phyloP scores from a whole-genome alignment of 1,140 invertebrate species.

The Trachymyrmex cornetzi region DNA sequence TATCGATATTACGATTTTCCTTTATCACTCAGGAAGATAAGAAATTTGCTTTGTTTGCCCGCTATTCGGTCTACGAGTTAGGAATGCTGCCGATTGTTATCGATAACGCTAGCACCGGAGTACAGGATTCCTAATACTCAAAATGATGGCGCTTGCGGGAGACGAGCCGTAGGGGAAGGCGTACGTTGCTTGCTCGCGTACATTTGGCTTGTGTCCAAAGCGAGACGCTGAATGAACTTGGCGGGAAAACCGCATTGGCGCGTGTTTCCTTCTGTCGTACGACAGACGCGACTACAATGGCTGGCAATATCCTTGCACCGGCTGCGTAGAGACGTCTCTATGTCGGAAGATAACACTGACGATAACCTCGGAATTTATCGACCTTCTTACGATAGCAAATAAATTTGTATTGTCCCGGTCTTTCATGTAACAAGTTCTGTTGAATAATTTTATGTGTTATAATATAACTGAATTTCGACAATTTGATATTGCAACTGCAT shows the following conservation, averaged over 20 bases:
- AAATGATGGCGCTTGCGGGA: conserved; percentile 51
- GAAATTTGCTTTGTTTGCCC: conserved; percentile 52
- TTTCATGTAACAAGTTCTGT: background rate
- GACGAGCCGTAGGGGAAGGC: conserved; percentile 28
- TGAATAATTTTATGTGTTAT: background rate
- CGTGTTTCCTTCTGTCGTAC: conserved; percentile 74
- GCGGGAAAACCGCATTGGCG: conserved; percentile 81
- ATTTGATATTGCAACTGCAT: background rate
- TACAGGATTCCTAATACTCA: conserved; percentile 59
- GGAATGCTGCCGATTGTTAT: conserved; percentile 33
- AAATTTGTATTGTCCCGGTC: conserved; percentile 9
- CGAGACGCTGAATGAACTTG: conserved; percentile 85
- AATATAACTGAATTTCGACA: background rate
- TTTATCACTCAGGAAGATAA: conserved; percentile 42
- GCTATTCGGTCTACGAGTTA: conserved; percentile 53
- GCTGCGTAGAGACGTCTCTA: conserved; percentile 45
- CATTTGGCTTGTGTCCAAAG: conserved; percentile 84
- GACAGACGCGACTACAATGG: conserved; percentile 66
- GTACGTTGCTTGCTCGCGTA: conserved; percentile 67
- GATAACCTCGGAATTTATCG: conserved; percentile 64
- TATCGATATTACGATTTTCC: conserved; percentile 46
- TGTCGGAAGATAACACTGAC: conserved; percentile 55
- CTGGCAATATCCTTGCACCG: conserved; percentile 67
- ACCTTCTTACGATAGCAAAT: conserved; percentile 32
- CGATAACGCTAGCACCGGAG: conserved; percentile 58